A percentile compares a stretch with the other conserved stretches of the same genome.
Evolutionary conservation across 1,140 invertebrate genomes (phyloP).

Genomic region (Drosophila fuyamai): DNA sequence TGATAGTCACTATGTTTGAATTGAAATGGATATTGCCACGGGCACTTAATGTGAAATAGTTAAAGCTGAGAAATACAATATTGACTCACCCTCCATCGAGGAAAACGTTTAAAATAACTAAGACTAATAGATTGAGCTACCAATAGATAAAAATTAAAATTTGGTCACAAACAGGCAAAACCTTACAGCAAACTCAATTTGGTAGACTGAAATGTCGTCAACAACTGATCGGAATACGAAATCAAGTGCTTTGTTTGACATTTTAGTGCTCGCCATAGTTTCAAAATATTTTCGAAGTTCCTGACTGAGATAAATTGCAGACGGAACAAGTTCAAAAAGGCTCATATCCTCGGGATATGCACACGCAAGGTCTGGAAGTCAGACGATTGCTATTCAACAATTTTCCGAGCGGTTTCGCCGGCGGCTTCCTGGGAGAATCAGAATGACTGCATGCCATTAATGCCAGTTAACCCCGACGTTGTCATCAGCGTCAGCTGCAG

Average conservation of each 20-base stretch:
- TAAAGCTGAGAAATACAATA: not conserved
- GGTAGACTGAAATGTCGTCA: constrained; percentile 19
- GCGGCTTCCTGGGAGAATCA: constrained; percentile 48
- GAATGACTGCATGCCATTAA: constrained; percentile 76
- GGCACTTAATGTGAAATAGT: too few relatives aligned
- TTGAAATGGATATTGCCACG: too few relatives aligned
- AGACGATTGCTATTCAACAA: constrained; percentile 53
- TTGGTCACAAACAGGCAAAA: not conserved
- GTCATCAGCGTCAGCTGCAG: constrained; percentile 62
- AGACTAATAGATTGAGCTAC: not conserved
- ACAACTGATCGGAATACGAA: constrained; percentile 31
- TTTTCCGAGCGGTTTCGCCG: constrained; percentile 59
- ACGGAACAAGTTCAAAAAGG: not conserved
- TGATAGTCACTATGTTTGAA: too few relatives aligned
- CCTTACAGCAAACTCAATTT: constrained; percentile 10
- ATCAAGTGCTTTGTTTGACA: constrained; percentile 7
- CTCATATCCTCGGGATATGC: constrained; percentile 15
- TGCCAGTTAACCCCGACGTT: constrained; percentile 79
- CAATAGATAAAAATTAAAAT: constrained; percentile 1
- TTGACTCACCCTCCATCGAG: constrained; percentile 30
- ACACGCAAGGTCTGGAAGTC: constrained; percentile 29
- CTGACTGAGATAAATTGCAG: constrained; percentile 5
- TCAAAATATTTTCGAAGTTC: constrained; percentile 29
- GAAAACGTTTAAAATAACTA: not conserved
- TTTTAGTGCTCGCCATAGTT: constrained; percentile 7